phyloP scores from a whole-genome alignment of 2,888 invertebrate species.

The Plagiodera versicolora region DNA sequence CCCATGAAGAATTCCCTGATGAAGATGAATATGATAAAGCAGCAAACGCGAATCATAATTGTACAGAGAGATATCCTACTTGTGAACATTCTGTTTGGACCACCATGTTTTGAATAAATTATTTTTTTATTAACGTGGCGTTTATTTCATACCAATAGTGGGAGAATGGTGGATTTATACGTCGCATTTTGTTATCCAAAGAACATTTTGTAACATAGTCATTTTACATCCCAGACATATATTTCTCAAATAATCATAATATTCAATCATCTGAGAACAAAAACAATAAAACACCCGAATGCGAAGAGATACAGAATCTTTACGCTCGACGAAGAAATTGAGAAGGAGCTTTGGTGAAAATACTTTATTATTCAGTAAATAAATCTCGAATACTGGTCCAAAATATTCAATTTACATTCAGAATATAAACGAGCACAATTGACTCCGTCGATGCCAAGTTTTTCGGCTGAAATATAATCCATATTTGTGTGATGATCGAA shows the following conservation, averaged over 20 bases:
- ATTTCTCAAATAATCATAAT: too few species aligned
- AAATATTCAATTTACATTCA: slow-evolving; percentile 55
- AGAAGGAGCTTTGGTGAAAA: not conserved
- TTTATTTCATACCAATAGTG: not conserved
- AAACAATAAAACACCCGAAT: too few species aligned
- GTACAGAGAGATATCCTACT: slow-evolving; percentile 54
- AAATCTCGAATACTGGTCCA: slow-evolving; percentile 24
- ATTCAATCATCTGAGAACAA: too few species aligned
- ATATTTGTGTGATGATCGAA: slow-evolving; percentile 68
- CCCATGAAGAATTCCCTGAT: slow-evolving; percentile 44
- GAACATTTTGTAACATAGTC: too few species aligned
- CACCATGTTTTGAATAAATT: slow-evolving; percentile 31
- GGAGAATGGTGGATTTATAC: too few species aligned
- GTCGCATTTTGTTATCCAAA: too few species aligned
- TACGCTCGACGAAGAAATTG: too few species aligned
- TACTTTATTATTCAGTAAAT: not conserved
- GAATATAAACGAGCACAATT: slow-evolving; percentile 64
- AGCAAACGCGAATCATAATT: slow-evolving; percentile 51
- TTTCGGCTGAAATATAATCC: slow-evolving; percentile 74
- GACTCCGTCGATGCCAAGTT: slow-evolving; percentile 61
- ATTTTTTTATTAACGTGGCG: not conserved
- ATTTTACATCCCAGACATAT: too few species aligned
- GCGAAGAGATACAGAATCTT: too few species aligned
- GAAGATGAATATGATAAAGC: slow-evolving; percentile 56
- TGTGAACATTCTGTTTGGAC: slow-evolving; percentile 48